Evolutionary conservation across 2,113 vertebrate species (phyloP).

Genomic region (Crocuta crocuta): DNA sequence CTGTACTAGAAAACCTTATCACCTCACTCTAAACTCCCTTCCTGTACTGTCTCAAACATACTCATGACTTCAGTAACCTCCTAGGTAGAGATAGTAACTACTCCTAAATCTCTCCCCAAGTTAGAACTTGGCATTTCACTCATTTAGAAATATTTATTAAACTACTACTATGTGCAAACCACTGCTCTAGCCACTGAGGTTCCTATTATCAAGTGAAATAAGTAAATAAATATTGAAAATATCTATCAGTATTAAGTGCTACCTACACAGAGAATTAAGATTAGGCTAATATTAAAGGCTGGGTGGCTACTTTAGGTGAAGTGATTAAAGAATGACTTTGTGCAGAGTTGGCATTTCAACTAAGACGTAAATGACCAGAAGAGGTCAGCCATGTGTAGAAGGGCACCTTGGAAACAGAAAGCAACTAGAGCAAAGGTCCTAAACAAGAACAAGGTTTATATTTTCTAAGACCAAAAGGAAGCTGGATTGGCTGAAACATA

Average conservation of each 20-base stretch:
- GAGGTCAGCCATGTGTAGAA: background rate
- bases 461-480: background rate
- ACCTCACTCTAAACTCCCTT: background rate
- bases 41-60: background rate
- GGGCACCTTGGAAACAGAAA: background rate
- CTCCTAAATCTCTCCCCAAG: background rate
- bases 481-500: background rate
- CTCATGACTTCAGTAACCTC: background rate
- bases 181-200: background rate
- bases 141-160: constrained; percentile 36
- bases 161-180: background rate
- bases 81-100: background rate
- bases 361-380: background rate
- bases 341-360: background rate
- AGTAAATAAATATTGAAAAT: background rate
- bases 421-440: background rate
- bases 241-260: background rate
- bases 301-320: background rate
- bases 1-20: background rate
- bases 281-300: background rate
- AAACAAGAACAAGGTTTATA: background rate
- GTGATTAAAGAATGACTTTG: background rate
- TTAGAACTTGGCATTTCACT: constrained; percentile 1
- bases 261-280: background rate
- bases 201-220: background rate